Evolutionary conservation across 1,140 invertebrate genomes (phyloP).

Genomic region (Ctenoplectra terminalis): DNA sequence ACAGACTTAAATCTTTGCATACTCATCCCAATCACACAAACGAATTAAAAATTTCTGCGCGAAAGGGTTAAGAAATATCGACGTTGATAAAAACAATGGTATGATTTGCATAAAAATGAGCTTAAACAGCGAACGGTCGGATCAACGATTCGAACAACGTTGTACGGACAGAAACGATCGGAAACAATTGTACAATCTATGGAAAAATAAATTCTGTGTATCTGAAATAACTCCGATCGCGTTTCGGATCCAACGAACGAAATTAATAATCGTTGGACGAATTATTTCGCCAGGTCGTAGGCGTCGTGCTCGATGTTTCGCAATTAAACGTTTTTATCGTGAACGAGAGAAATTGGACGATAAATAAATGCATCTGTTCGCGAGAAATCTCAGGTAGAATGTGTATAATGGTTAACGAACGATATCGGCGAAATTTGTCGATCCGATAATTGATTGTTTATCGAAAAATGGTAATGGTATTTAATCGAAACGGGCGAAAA

Average conservation of each 20-base stretch:
- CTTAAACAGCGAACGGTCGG: background rate
- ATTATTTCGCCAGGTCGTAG: background rate
- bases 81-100: background rate
- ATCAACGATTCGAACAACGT: background rate
- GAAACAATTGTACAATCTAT: background rate
- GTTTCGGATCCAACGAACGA: background rate
- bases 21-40: no score
- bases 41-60: background rate
- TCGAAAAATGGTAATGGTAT: background rate
- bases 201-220: background rate
- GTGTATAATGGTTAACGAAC: background rate
- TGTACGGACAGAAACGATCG: background rate
- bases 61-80: slow-evolving; percentile 2
- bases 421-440: background rate
- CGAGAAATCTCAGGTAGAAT: slow-evolving; percentile 43
- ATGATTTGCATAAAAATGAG: slow-evolving; percentile 9
- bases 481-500: background rate
- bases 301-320: slow-evolving; percentile 27
- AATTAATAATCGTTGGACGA: background rate
- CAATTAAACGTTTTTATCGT: background rate
- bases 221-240: background rate
- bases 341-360: slow-evolving; percentile 6
- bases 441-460: background rate
- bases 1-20: no score
- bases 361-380: background rate